These are phyloP conservation scores for Myotis pilosus DNA, from an alignment of 2,797 vertebrate species.

Conservation along the genomic window DNA sequence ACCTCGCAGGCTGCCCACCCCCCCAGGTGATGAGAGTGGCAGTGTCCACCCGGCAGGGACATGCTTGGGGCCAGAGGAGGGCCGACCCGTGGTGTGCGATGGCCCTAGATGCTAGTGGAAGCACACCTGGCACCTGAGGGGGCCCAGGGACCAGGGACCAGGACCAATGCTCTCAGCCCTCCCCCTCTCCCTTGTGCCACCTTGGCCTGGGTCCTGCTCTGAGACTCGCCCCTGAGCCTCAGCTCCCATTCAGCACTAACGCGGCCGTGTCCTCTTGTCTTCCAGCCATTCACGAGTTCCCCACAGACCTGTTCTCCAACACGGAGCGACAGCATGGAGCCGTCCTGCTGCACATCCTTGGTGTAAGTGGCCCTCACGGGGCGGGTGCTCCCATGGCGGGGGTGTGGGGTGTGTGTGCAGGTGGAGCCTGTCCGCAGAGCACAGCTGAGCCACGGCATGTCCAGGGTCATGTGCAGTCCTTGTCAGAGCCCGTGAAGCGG, in stretches of 20 bases:
- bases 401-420: fast-evolving
- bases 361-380: slow-evolving; percentile 86
- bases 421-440: background rate
- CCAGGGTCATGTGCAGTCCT: background rate
- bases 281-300: slow-evolving; percentile 96
- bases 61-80: background rate
- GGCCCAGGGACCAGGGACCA: background rate
- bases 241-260: background rate
- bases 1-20: fast-evolving
- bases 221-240: background rate
- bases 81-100: background rate
- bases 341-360: slow-evolving; percentile 91
- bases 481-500: background rate
- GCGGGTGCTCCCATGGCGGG: fast-evolving
- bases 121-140: background rate
- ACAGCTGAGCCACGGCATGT: fast-evolving
- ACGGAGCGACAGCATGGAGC: slow-evolving; percentile 90
- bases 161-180: background rate
- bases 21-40: background rate
- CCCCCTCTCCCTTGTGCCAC: background rate
- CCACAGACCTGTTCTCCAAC: slow-evolving; percentile 92
- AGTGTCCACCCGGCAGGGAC: background rate
- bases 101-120: background rate
- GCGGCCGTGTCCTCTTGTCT: slow-evolving; percentile 72
- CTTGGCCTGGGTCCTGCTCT: background rate